Conservation (phyloP, 1,140 invertebrate species). For the Drosophila watanabei region DNA sequence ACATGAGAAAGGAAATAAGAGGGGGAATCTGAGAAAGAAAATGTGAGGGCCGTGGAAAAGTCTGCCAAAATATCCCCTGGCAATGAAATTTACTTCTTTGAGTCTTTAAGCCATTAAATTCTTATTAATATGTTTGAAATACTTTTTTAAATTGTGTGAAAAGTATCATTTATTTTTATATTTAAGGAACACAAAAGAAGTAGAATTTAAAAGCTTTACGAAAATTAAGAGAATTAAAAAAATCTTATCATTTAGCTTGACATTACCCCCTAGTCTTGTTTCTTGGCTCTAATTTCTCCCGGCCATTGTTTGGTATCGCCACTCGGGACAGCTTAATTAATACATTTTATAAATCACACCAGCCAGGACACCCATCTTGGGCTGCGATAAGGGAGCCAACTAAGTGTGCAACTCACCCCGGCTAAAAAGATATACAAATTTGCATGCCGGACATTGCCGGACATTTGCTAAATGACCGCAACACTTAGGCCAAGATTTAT, state of each 20-base stretch:
- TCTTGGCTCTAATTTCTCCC: background rate
- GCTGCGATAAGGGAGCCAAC: constrained; percentile 33
- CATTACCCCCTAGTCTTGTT: background rate
- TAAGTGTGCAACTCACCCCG: constrained; percentile 21
- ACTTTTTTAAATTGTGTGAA: background rate
- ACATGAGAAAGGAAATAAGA: background rate
- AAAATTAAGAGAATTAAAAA: background rate
- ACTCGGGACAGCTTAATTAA: constrained; percentile 71
- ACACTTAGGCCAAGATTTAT: constrained; percentile 78
- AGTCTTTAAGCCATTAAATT: constrained; percentile 4
- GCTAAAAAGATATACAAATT: constrained; percentile 54
- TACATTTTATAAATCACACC: constrained; percentile 76
- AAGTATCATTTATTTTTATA: too few relatives aligned
- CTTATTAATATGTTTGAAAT: background rate
- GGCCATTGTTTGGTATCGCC: constrained; percentile 17
- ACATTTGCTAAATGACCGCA: constrained; percentile 83
- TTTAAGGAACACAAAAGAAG: too few relatives aligned
- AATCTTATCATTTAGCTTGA: constrained; percentile 23
- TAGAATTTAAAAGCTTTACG: too few relatives aligned
- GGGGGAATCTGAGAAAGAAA: background rate
- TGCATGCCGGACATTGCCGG: constrained; percentile 74
- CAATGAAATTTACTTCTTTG: background rate
- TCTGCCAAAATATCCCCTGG: background rate
- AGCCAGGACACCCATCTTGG: constrained; percentile 34
- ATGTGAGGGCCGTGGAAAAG: background rate